Evolutionary conservation across 2,888 invertebrate species (phyloP).

Genomic region (Drosophila mettleri): DNA sequence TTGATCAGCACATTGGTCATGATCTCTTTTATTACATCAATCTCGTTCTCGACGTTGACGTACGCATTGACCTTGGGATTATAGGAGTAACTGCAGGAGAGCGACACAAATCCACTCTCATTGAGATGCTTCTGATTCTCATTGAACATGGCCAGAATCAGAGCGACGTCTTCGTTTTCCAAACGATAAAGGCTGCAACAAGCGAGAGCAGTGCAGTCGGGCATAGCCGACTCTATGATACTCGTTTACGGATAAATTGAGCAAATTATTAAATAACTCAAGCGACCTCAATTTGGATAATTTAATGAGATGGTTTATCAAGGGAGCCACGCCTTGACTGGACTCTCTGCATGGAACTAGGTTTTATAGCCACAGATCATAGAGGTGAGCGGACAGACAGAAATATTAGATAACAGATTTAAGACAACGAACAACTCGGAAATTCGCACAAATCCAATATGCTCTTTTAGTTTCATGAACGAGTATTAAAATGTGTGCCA

Average conservation of each 20-base stretch:
- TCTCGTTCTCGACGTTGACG: conserved; percentile 35
- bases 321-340: too few relatives aligned
- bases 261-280: too few relatives aligned
- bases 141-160: conserved; percentile 22
- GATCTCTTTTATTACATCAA: conserved; percentile 46
- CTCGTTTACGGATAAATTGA: neutral
- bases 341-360: too few relatives aligned
- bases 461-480: neutral
- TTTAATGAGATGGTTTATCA: too few relatives aligned
- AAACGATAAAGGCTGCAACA: conserved; percentile 48
- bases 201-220: neutral
- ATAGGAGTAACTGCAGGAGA: conserved; percentile 36
- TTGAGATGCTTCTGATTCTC: neutral
- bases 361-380: too few relatives aligned
- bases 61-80: conserved; percentile 37
- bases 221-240: neutral
- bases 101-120: rapidly evolving
- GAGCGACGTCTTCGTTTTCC: conserved; percentile 19
- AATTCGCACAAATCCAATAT: neutral
- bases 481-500: neutral
- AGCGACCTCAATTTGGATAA: too few relatives aligned
- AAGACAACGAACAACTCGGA: too few relatives aligned
- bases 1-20: conserved; percentile 69
- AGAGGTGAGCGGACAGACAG: too few relatives aligned
- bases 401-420: too few relatives aligned